These are phyloP conservation scores for Thumatha senex DNA, from an alignment of 2,888 invertebrate species.

Conservation along the genomic window DNA sequence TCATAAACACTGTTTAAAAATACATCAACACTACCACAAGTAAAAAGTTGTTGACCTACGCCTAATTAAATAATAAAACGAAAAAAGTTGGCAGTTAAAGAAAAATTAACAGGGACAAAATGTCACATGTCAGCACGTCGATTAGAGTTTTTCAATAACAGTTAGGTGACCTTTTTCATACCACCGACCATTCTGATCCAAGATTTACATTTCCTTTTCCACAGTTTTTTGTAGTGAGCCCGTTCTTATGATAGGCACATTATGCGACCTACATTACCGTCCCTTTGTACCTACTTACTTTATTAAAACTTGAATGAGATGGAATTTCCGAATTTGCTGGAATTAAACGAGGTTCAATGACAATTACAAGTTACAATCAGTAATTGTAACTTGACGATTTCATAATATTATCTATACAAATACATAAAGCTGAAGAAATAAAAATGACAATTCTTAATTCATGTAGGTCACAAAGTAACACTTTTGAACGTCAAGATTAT, in stretches of 20 bases:
- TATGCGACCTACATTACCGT: constrained; percentile 1
- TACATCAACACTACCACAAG: too few relatives aligned
- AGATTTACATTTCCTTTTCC: constrained; percentile 1
- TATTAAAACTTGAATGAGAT: background rate
- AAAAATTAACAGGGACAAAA: background rate
- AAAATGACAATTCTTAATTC: too few relatives aligned
- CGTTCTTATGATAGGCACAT: background rate
- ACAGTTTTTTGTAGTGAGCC: background rate
- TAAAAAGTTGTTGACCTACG: too few relatives aligned
- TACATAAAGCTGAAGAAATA: too few relatives aligned
- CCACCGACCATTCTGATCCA: background rate
- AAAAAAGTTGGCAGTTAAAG: background rate
- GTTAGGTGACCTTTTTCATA: background rate
- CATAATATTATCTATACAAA: too few relatives aligned
- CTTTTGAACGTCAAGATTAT: too few relatives aligned
- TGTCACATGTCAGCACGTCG: background rate
- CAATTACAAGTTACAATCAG: too few relatives aligned
- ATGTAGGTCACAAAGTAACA: too few relatives aligned
- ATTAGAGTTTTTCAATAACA: background rate
- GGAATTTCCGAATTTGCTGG: background rate
- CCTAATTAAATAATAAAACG: too few relatives aligned
- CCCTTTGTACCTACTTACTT: background rate
- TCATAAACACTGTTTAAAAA: too few relatives aligned
- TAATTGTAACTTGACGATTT: too few relatives aligned
- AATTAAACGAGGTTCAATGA: background rate